Conservation (phyloP, 2,113 vertebrate genomes). For the Perca fluviatilis region DNA sequence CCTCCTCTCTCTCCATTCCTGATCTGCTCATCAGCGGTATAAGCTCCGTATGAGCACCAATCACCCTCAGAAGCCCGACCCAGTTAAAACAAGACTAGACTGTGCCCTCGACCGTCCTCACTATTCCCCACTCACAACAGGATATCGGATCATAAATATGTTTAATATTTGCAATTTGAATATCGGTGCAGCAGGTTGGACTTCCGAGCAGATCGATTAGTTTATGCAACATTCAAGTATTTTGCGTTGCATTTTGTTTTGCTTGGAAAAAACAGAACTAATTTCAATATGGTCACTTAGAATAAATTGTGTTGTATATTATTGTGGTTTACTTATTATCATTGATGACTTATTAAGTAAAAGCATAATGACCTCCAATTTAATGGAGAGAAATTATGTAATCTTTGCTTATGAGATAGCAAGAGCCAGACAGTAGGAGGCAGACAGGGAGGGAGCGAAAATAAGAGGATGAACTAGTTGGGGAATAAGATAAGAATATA, state of each 20-base stretch:
- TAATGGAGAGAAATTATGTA: slow-evolving; percentile 1
- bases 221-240: not conserved
- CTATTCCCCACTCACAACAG: too few relatives aligned
- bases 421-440: not conserved
- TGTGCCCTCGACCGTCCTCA: too few relatives aligned
- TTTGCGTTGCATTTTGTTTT: not conserved
- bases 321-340: not conserved
- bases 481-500: not conserved
- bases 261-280: not conserved
- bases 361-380: slow-evolving; percentile 22
- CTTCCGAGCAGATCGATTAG: too few relatives aligned
- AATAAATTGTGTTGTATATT: not conserved
- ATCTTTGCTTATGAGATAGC: not conserved
- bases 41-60: too few relatives aligned
- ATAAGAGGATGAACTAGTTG: not conserved
- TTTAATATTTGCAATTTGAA: too few relatives aligned
- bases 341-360: slow-evolving; percentile 1
- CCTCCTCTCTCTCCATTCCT: too few relatives aligned
- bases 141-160: too few relatives aligned
- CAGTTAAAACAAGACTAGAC: too few relatives aligned
- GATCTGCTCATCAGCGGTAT: too few relatives aligned
- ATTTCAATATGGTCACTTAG: not conserved
- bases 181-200: too few relatives aligned
- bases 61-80: too few relatives aligned
- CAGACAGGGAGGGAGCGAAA: not conserved